Evolutionary conservation across 2,888 invertebrate species (phyloP), one percentile per base, ranked within the genome.

Genomic region (Eledone cirrhosa): DNA sequence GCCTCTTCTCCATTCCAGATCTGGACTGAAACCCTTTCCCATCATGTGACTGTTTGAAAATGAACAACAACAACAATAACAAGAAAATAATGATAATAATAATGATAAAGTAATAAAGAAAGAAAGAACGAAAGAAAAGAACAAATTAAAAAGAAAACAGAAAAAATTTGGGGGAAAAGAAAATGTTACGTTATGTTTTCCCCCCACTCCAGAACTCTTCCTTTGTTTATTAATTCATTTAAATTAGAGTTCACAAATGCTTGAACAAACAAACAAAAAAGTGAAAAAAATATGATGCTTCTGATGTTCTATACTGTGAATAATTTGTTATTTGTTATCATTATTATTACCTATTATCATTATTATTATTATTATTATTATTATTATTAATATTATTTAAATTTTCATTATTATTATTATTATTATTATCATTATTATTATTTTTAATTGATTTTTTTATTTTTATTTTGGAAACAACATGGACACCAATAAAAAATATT

Each of bases 11-110:
- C 41, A 41, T 31, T 33, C 41, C 72, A 72, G 41, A 72, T 72
- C 72, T 72, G 72, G 72, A 72, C 72, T 72, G 31, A n/a, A 72
- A 41, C 33, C 41, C 72, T 72, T 72, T 31, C 31, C 41, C 72
- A 31, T 72, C 72, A 72, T 41, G 72, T 41, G 31, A 72, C 33
- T 41, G 72, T 31, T 41, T 72, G 31, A n/a, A 72, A 72, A 67
- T 27, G 27, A 67, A 33, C 41, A 41, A 41, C 41, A 41, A 41
- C 41, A 41, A 41, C 41, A 41, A 41, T 5, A 41, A 41, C 5
- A 41, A 41, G 11, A 8, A 41, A 41, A 41, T 41, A 33, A 33
- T 33, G 11, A 41, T 11, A 41, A 8, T 8, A 41, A 41, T 41
- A 33, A 33, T 33, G 11, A 41, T 11, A 41, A 41, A 41, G 41